Conservation (phyloP, 2,888 invertebrate genomes). For the Pyrocoelia pectoralis region DNA sequence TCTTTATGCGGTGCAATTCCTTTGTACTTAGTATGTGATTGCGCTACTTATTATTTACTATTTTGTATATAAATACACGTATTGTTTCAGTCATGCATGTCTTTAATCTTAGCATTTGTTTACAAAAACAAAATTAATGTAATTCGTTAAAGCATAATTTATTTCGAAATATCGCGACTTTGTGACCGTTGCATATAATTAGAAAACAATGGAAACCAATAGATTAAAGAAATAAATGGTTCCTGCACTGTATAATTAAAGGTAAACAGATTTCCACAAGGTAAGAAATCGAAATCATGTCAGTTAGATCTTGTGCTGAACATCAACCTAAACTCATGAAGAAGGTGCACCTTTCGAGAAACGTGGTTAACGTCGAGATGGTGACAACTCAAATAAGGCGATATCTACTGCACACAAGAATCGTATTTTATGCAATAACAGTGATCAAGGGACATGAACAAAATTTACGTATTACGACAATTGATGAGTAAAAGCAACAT, state of each 20-base stretch:
- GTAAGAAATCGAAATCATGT: neutral
- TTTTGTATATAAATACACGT: neutral
- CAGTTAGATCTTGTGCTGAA: neutral
- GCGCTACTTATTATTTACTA: constrained; percentile 23
- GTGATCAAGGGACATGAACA: neutral
- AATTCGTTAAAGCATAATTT: neutral
- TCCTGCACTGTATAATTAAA: neutral
- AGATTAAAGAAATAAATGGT: neutral
- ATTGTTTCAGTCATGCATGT: constrained; percentile 12
- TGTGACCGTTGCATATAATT: neutral
- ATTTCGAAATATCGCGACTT: neutral
- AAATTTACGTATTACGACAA: neutral
- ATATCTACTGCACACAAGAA: neutral
- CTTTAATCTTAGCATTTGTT: constrained; percentile 5
- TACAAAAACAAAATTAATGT: neutral
- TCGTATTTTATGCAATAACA: neutral
- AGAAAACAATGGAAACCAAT: constrained; percentile 1
- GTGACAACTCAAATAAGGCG: neutral
- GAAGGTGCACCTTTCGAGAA: neutral
- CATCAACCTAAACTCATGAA: neutral
- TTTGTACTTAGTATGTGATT: constrained; percentile 27
- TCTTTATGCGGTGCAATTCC: constrained; percentile 42
- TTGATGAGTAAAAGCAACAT: too few relatives aligned
- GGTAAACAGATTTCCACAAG: neutral
- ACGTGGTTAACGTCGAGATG: neutral